Conservation (phyloP, 2,113 vertebrate species). For the Beaufortia kweichowensis region DNA sequence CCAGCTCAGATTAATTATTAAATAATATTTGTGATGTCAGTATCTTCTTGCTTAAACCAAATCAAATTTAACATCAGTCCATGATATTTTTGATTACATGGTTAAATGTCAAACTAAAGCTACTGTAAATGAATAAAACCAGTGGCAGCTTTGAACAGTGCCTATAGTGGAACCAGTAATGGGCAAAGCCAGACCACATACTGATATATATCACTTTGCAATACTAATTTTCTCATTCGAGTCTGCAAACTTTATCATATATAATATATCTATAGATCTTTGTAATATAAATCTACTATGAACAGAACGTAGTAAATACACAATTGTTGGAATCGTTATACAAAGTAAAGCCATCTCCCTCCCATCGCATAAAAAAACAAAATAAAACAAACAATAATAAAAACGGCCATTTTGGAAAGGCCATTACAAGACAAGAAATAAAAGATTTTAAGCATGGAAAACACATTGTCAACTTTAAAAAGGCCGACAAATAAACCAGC, state of each 20-base stretch:
- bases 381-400: conserved; percentile 49
- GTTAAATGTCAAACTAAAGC: not conserved
- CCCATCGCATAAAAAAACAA: conserved; percentile 51
- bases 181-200: conserved; percentile 55
- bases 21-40: conserved; percentile 1
- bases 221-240: conserved; percentile 68
- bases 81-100: conserved; percentile 16
- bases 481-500: conserved; percentile 57
- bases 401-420: conserved; percentile 55
- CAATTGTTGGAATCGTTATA: conserved; percentile 74
- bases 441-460: conserved; percentile 57
- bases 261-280: conserved; percentile 74
- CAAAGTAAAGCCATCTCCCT: conserved; percentile 77
- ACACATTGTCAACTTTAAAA: conserved; percentile 66
- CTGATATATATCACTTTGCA: conserved; percentile 64
- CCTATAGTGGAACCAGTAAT: conserved; percentile 60
- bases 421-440: conserved; percentile 53
- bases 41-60: conserved; percentile 5
- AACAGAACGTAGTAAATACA: conserved; percentile 83
- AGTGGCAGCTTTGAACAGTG: conserved; percentile 59
- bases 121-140: conserved; percentile 55
- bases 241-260: conserved; percentile 72
- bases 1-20: not conserved
- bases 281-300: conserved; percentile 82
- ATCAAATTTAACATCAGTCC: conserved; percentile 4